Conservation (phyloP, 1,140 invertebrate genomes). For the Drosophila parvula region DNA sequence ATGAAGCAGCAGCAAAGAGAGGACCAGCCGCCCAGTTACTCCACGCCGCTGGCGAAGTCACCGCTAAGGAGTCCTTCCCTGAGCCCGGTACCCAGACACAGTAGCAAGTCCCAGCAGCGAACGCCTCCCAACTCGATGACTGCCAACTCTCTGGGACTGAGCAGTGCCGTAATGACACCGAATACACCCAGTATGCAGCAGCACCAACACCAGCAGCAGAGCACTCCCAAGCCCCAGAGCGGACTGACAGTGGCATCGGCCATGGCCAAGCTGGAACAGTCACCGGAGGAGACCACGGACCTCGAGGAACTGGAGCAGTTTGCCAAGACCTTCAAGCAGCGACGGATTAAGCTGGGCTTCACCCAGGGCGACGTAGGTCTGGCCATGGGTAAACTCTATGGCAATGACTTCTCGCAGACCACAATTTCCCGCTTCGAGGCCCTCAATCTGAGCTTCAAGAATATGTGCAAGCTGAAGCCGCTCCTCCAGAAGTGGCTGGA, state of each 20-base stretch:
- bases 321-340: conserved; percentile 98
- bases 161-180: conserved; percentile 85
- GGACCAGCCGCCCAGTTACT: conserved; percentile 74
- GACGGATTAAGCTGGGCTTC: conserved; percentile 97
- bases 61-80: conserved; percentile 86
- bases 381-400: conserved; percentile 99
- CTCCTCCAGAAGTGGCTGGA: conserved; percentile 98
- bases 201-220: conserved; percentile 36
- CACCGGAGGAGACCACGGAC: conserved; percentile 96
- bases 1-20: conserved; percentile 87
- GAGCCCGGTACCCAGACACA: conserved; percentile 80
- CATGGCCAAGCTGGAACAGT: conserved; percentile 89
- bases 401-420: conserved; percentile 99
- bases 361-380: conserved; percentile 99
- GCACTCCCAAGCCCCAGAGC: conserved; percentile 56
- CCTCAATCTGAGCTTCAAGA: conserved; percentile 99
- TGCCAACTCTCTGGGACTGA: conserved; percentile 54
- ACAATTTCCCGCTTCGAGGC: conserved; percentile 99
- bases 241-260: conserved; percentile 83
- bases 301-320: conserved; percentile 98
- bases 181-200: conserved; percentile 85
- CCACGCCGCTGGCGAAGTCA: conserved; percentile 83
- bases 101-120: conserved; percentile 79
- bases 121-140: conserved; percentile 83
- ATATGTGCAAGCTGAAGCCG: conserved; percentile 99